Evolutionary conservation across 2,113 vertebrate genomes (phyloP).

Genomic region (Hippocampus guttulatus): DNA sequence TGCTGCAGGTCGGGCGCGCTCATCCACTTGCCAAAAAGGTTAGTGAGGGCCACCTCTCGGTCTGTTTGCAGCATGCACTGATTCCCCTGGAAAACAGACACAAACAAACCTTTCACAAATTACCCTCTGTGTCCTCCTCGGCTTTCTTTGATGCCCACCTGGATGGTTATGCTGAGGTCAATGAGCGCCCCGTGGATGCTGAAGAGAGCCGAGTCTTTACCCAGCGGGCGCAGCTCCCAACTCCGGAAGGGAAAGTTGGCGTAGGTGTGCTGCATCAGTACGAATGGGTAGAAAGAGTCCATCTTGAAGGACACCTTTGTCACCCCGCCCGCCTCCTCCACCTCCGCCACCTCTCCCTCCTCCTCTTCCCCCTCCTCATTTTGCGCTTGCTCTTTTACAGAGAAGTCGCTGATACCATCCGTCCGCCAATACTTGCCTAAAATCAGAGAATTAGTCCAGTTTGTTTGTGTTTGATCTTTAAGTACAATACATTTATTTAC

Average conservation of each 20-base stretch:
- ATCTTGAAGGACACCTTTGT: constrained; percentile 74
- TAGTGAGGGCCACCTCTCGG: constrained; percentile 42
- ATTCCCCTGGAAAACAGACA: constrained; percentile 64
- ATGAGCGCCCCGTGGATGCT: constrained; percentile 67
- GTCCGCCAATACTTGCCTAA: constrained; percentile 79
- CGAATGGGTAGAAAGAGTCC: constrained; percentile 71
- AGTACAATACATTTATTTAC: too few relatives aligned
- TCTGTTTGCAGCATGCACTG: constrained; percentile 76
- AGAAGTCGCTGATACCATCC: constrained; percentile 68
- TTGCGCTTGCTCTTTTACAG: constrained; percentile 27
- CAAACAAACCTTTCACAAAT: background rate
- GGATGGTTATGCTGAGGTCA: constrained; percentile 77
- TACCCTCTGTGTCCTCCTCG: background rate
- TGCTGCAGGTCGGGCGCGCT: constrained; percentile 62
- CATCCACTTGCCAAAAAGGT: constrained; percentile 79
- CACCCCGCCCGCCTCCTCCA: constrained; percentile 3
- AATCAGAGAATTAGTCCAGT: background rate
- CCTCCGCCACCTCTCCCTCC: background rate
- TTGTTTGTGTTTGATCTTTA: too few relatives aligned
- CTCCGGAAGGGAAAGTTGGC: constrained; percentile 80
- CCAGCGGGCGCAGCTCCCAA: constrained; percentile 80
- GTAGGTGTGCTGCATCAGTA: constrained; percentile 80
- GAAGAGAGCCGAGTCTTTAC: constrained; percentile 63
- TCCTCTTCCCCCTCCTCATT: background rate
- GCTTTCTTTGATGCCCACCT: constrained; percentile 58